A percentile compares a stretch with the other conserved stretches of the same genome.
Conservation (phyloP, 2,113 vertebrate genomes). For the Centropus unirufus region DNA sequence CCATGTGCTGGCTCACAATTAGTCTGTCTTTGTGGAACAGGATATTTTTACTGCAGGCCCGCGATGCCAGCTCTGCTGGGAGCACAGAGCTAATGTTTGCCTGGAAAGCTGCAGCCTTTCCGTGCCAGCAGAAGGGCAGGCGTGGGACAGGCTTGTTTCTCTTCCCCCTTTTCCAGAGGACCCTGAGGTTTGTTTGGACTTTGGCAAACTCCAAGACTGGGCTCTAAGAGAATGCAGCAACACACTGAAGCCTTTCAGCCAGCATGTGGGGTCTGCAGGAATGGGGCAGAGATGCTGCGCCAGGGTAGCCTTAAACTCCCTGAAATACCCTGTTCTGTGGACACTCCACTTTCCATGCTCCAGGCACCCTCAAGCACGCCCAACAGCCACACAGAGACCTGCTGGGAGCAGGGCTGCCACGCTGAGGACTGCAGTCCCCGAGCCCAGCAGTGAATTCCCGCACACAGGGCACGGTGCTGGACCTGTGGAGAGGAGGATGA, state of each 20-base stretch:
- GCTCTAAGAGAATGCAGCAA: background rate
- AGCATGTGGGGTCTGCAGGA: background rate
- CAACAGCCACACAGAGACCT: background rate
- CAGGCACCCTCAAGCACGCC: background rate
- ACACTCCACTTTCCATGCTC: background rate
- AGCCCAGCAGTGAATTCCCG: accelerated
- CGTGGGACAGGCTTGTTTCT: accelerated
- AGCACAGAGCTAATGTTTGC: background rate
- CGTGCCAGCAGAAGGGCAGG: background rate
- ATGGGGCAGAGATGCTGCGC: background rate
- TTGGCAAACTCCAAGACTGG: background rate
- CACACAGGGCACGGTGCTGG: accelerated
- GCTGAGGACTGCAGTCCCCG: accelerated
- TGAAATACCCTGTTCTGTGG: background rate
- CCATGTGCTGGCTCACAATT: background rate
- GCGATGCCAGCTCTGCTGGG: background rate
- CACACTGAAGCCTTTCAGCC: background rate
- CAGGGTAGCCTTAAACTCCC: background rate
- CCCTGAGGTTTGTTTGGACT: background rate
- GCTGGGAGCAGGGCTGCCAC: background rate
- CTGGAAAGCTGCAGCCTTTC: background rate
- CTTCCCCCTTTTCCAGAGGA: background rate
- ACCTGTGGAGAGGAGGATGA: background rate
- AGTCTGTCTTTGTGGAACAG: background rate
- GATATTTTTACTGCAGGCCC: background rate